Evolutionary conservation across 2,797 vertebrate species (phyloP).

Genomic region (Acomys russatus): DNA sequence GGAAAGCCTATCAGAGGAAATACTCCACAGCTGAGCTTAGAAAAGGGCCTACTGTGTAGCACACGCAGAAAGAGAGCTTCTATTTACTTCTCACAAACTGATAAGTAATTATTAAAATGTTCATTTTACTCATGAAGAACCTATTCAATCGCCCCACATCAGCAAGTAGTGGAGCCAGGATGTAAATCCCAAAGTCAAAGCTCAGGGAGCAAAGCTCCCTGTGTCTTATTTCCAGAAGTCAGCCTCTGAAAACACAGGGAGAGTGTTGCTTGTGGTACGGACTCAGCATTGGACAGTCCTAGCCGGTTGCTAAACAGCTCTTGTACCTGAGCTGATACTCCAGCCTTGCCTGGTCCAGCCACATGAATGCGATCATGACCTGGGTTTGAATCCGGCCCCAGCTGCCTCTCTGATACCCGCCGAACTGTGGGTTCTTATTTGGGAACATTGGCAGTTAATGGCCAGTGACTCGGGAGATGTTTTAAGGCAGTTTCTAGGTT

Average conservation of each 20-base stretch:
- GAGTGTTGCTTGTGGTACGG: background rate
- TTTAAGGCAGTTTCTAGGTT: slow-evolving; percentile 22
- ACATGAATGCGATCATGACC: background rate
- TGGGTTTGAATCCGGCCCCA: background rate
- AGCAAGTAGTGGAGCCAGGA: background rate
- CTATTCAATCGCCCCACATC: background rate
- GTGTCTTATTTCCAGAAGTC: slow-evolving; percentile 34
- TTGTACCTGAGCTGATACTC: background rate
- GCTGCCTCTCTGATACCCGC: background rate
- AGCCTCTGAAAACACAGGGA: slow-evolving; percentile 39
- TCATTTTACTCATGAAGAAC: slow-evolving; percentile 15
- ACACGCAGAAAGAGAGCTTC: background rate
- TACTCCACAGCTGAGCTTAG: background rate
- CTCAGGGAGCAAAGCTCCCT: too few species aligned
- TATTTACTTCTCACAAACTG: background rate
- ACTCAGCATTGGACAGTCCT: background rate
- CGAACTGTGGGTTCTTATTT: background rate
- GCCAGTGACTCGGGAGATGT: background rate
- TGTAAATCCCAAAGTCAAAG: background rate
- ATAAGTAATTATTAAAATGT: background rate
- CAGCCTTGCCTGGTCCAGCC: background rate
- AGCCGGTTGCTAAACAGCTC: background rate
- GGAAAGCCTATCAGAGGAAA: background rate
- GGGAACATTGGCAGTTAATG: background rate
- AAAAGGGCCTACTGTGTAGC: background rate